Percentiles rank a stretch among this genome's conserved stretches.
Evolutionary conservation across 2,113 vertebrate genomes (phyloP).

Genomic region (Hystrix cristata): DNA sequence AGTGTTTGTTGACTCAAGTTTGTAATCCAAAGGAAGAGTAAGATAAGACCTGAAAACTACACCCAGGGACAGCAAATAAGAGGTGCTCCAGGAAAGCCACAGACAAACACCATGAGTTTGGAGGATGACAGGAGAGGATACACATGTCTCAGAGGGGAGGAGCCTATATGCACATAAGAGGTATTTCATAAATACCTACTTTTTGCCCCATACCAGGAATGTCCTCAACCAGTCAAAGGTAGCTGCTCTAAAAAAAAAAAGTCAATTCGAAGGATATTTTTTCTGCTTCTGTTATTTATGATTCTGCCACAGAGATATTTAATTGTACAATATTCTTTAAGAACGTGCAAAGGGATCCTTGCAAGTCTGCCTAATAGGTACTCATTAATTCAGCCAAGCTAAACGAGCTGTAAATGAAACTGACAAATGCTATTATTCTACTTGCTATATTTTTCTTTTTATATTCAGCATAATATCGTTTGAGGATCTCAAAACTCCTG

Average conservation of each 20-base stretch:
- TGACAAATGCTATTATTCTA: slow-evolving; percentile 81
- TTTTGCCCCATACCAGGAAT: neutral
- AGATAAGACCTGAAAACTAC: neutral
- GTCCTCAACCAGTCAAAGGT: slow-evolving; percentile 45
- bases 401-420: slow-evolving; percentile 83
- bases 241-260: slow-evolving; percentile 39
- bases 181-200: neutral
- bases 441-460: slow-evolving; percentile 78
- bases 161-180: neutral
- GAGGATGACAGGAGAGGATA: neutral
- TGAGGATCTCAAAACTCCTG: slow-evolving; percentile 63
- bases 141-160: neutral
- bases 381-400: slow-evolving; percentile 85
- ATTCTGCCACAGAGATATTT: slow-evolving; percentile 76
- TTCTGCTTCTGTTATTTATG: slow-evolving; percentile 72
- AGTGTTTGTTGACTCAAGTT: neutral
- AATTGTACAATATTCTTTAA: slow-evolving; percentile 79
- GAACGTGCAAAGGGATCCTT: slow-evolving; percentile 68
- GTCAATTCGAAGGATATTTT: slow-evolving; percentile 15
- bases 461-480: slow-evolving; percentile 83
- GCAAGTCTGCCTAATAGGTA: slow-evolving; percentile 80
- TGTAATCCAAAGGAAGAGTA: neutral
- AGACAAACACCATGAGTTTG: neutral
- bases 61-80: neutral
- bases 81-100: neutral